Base-by-base conservation (phyloP, 2,888 invertebrate genomes). In the Nebria brevicollis region DNA sequence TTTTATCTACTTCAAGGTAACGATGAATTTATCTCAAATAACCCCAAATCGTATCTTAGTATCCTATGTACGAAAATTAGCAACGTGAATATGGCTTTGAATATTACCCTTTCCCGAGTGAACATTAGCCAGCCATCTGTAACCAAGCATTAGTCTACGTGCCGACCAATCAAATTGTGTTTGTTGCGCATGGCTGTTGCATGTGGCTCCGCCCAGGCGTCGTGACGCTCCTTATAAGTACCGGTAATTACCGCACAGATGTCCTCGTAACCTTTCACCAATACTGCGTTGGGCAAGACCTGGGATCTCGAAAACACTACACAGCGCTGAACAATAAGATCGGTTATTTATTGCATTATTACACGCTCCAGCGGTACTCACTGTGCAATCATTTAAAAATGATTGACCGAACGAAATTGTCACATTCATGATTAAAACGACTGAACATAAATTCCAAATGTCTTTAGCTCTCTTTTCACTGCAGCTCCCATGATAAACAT, bases 151-250 rank as follows among this genome's bases (percentile, higher is more conserved):
- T 54, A 54, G 34, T 34, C 34, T 34, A 34, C 34, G 34, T 34
- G 2, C 34, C 2, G 54, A 54, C 54, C 54, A 54, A 54, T 54
- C 7, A 54, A 54, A 54, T 54, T 8, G 54, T 13, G 2, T 2
- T 8, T 54, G 54, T 3, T 11, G 54, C 54, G 54, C 54, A 54
- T 54, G 54, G 11, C 54, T 13, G 54, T 13, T 54, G 54, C 54
- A 11, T 54, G 54, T 54, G 41, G 43, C 79, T 43, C 74, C 79
- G 66, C 79, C 79, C 64, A 15, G 20, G 77, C 78, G 78, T 78
- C 78, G 78, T 78, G 78, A 78, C 78, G 78, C 78, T 74, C 78
- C 78, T 78, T 78, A 78, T 78, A 78, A 78, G 79, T 68, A 66
- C 68, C 70, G 70, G 43, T 73, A 79, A 79, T 79, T 79, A 79